Conservation (phyloP, 2,797 vertebrate genomes). For the Chelon labrosus region DNA sequence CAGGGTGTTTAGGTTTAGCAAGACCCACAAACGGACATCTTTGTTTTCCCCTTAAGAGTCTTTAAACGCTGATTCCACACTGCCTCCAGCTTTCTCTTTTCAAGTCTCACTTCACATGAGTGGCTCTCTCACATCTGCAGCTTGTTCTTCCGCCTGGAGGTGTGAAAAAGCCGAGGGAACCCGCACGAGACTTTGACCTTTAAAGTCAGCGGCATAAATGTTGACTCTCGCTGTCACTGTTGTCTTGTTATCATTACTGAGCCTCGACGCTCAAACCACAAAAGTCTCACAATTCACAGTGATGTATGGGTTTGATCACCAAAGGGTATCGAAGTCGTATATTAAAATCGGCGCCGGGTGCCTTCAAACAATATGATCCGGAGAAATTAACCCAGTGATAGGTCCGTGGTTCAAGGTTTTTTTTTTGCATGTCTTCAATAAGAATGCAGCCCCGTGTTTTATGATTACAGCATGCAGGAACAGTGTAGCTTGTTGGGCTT, state of each 20-base stretch:
- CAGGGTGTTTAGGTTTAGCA: constrained; percentile 43
- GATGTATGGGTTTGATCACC: constrained; percentile 41
- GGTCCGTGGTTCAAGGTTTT: constrained; percentile 29
- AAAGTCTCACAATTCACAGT: constrained; percentile 30
- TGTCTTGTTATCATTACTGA: constrained; percentile 74
- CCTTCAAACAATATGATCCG: constrained; percentile 9
- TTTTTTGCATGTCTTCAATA: constrained; percentile 38
- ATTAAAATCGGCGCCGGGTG: not conserved
- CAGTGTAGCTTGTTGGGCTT: constrained; percentile 8
- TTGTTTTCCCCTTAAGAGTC: constrained; percentile 40
- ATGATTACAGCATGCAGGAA: constrained; percentile 36
- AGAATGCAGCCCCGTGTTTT: constrained; percentile 28
- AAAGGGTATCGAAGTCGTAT: not conserved
- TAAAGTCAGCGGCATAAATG: constrained; percentile 71
- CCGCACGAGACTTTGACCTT: constrained; percentile 72
- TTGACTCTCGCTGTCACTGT: constrained; percentile 66
- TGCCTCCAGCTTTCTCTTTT: constrained; percentile 59
- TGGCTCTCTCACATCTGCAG: constrained; percentile 69
- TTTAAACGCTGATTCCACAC: constrained; percentile 54
- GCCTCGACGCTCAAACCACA: constrained; percentile 40
- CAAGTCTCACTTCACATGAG: constrained; percentile 78
- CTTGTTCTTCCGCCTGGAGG: constrained; percentile 53
- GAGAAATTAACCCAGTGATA: constrained; percentile 26
- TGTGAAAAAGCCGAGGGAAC: constrained; percentile 66
- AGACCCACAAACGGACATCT: constrained; percentile 42